phyloP scores from a whole-genome alignment of 2,113 vertebrate species.

The Pan paniscus region DNA sequence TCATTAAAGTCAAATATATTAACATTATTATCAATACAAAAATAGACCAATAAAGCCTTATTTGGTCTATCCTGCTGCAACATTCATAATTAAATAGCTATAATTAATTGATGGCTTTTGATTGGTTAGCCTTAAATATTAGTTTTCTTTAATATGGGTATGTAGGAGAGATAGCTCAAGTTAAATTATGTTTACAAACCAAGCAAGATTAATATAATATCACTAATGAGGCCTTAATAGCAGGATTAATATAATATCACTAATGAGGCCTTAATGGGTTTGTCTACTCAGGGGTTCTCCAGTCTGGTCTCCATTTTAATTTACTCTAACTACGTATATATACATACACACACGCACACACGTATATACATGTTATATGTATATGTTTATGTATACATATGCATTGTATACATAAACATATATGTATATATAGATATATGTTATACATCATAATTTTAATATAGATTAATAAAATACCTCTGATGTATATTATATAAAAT shows the following conservation, averaged over 20 bases:
- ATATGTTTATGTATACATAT: no score
- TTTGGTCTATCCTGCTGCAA: neutral
- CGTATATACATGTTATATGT: no score
- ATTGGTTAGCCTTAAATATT: neutral
- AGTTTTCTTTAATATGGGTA: neutral
- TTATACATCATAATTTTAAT: neutral
- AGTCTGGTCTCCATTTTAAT: neutral
- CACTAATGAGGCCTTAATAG: neutral
- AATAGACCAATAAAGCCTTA: neutral
- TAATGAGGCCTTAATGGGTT: neutral
- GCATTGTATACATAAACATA: no score
- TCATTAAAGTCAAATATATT: neutral
- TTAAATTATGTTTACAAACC: neutral
- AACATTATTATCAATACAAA: no score
- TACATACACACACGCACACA: no score
- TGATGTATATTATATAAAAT: neutral
- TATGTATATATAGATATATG: neutral
- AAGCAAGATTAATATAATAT: neutral
- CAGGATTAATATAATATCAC: neutral
- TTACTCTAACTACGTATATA: neutral
- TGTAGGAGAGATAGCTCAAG: neutral
- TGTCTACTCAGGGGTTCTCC: neutral
- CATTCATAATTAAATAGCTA: neutral
- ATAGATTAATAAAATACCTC: neutral
- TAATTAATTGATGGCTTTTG: neutral